Conservation (phyloP, 2,888 invertebrate genomes). For the Rhagium mordax region DNA sequence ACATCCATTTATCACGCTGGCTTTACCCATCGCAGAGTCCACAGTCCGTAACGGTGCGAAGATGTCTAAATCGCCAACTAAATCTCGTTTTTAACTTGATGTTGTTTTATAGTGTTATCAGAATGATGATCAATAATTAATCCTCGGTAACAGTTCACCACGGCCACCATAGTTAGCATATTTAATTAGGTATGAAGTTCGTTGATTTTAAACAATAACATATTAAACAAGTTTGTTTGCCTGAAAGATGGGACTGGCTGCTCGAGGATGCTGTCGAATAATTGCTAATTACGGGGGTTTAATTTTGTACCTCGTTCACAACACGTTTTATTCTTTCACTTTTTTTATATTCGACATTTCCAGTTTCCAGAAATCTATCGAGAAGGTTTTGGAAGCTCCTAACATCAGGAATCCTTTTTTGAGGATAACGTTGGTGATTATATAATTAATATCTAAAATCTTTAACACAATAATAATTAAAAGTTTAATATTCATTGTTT, state of each 20-base stretch:
- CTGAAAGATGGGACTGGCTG: neutral
- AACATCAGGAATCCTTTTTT: no score
- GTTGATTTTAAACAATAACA: conserved; percentile 51
- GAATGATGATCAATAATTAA: conserved; percentile 54
- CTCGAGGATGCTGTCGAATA: conserved; percentile 6
- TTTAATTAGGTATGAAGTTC: conserved; percentile 61
- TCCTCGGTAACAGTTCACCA: conserved; percentile 49
- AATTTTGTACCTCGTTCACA: no score
- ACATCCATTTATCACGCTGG: conserved; percentile 24
- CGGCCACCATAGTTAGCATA: conserved; percentile 60
- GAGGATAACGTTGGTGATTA: no score
- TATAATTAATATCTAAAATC: no score
- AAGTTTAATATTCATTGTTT: no score
- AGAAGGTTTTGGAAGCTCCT: no score
- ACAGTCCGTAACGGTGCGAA: neutral
- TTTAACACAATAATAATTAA: no score
- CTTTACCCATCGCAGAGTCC: neutral
- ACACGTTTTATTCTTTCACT: no score
- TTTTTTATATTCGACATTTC: no score
- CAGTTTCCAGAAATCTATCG: no score
- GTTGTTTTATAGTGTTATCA: conserved; percentile 53
- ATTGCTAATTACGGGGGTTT: neutral
- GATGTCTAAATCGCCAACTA: conserved; percentile 36
- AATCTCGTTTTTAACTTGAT: conserved; percentile 36
- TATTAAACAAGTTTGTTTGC: conserved; percentile 12